These are phyloP conservation scores for Hepsetus odoe DNA, from an alignment of 2,113 vertebrate genomes.

Conservation along the genomic window DNA sequence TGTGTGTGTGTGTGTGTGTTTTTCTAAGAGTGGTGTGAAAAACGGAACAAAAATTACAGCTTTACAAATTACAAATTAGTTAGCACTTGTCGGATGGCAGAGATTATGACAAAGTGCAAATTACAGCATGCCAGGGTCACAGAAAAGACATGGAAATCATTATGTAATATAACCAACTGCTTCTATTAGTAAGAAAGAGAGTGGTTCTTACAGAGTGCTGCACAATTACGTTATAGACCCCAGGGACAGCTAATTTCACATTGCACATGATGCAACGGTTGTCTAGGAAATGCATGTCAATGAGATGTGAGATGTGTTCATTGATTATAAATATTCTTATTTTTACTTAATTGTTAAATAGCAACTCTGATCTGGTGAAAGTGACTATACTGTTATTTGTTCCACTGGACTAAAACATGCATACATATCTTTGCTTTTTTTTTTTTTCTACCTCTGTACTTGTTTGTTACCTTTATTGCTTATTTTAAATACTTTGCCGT, in stretches of 20 bases:
- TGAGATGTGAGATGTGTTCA: no score
- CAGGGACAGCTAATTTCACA: background rate
- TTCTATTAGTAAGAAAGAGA: background rate
- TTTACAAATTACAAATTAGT: conserved; percentile 21
- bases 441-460: no score
- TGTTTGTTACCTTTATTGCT: no score
- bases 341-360: no score
- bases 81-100: conserved; percentile 32
- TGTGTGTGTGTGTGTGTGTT: no score
- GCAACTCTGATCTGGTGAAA: no score
- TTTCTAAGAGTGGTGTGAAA: background rate
- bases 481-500: no score
- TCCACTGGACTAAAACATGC: no score
- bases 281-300: background rate
- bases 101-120: conserved; percentile 14
- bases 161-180: background rate
- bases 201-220: background rate
- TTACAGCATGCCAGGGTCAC: background rate
- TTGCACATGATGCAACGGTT: background rate
- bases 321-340: no score
- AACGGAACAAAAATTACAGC: conserved; percentile 1
- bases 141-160: conserved; percentile 17
- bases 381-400: no score
- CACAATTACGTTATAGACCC: background rate
- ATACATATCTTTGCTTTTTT: no score